Evolutionary conservation across 2,113 vertebrate genomes (phyloP).

Genomic region (Triplophysa dalaica): DNA sequence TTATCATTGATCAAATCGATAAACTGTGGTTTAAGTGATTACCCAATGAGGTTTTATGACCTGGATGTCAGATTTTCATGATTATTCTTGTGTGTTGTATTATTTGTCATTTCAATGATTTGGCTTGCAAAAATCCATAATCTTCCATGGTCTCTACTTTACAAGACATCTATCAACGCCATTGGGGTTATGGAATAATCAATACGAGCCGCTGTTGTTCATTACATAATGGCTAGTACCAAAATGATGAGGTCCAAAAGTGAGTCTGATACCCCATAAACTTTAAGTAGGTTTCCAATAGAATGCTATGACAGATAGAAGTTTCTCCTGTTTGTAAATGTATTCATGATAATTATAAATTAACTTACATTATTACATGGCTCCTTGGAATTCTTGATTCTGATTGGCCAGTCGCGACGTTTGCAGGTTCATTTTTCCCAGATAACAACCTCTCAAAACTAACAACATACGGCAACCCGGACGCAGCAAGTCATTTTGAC

Average conservation of each 20-base stretch:
- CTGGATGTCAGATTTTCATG: slow-evolving; percentile 1
- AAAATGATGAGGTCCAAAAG: slow-evolving; percentile 13
- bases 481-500: too few species aligned
- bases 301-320: slow-evolving; percentile 3
- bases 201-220: slow-evolving; percentile 61
- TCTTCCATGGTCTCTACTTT: slow-evolving; percentile 63
- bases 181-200: slow-evolving; percentile 62
- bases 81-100: neutral
- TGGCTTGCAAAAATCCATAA: slow-evolving; percentile 64
- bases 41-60: slow-evolving; percentile 7
- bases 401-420: too few species aligned
- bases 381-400: too few species aligned
- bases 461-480: too few species aligned
- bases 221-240: slow-evolving; percentile 51
- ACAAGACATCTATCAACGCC: slow-evolving; percentile 66
- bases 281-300: slow-evolving; percentile 57
- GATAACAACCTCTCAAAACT: too few species aligned
- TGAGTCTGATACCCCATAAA: slow-evolving; percentile 20
- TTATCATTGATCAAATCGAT: slow-evolving; percentile 1
- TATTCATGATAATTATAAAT: too few species aligned
- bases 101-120: slow-evolving; percentile 32
- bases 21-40: slow-evolving; percentile 10
- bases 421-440: too few species aligned
- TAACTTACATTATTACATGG: too few species aligned
- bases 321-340: too few species aligned